Base-by-base conservation (phyloP, 2,797 vertebrate genomes). In the Argya squamiceps region DNA sequence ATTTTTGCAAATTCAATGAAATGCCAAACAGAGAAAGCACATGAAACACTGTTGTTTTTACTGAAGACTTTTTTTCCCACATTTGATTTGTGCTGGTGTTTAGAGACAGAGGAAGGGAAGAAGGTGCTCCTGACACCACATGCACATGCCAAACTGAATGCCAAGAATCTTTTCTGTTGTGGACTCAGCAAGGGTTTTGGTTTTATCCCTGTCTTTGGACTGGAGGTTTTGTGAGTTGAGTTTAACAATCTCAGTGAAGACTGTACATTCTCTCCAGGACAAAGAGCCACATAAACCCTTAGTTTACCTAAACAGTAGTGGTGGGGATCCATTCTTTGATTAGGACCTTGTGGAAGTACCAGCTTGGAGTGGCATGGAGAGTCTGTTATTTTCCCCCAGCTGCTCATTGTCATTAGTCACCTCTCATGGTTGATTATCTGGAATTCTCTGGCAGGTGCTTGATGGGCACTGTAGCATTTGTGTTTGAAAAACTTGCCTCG, bases 1-100 rank as follows among this genome's bases (percentile, higher is more conserved):
- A 37, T 70, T 92, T 85, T 75, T 93, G 68, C 53, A 94, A 92
- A 95, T 75, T 84, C 91, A 92, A 2, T 69, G 49, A 62, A 91
- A 96, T 2, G 3, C 44, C 53, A 85, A 64, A n/a, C 32, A 69
- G 83, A 69, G 50, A 78, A 79, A 79, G 36, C 50, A 43, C 29
- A n/a, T 19, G 67, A 82, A 90, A 87, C 0, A 2, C 55, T 4
- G 1, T 20, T 91, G 32, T 47, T 67, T 77, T 55, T 60, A 5
- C 26, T 56, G 41, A 86, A 62, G 62, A 55, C 80, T 44, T 60
- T 73, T 76, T 68, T 89, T 84, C 29, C 17, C 32, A 21, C 32
- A 14, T 78, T 71, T 84, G 78, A 86, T 60, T 84, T 89, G 55
- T 60, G 52, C 82, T 44, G 65, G 7, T 65, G 17, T 30, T 68